Conservation (phyloP, 2,888 invertebrate species). For the Perithous albicinctus region DNA sequence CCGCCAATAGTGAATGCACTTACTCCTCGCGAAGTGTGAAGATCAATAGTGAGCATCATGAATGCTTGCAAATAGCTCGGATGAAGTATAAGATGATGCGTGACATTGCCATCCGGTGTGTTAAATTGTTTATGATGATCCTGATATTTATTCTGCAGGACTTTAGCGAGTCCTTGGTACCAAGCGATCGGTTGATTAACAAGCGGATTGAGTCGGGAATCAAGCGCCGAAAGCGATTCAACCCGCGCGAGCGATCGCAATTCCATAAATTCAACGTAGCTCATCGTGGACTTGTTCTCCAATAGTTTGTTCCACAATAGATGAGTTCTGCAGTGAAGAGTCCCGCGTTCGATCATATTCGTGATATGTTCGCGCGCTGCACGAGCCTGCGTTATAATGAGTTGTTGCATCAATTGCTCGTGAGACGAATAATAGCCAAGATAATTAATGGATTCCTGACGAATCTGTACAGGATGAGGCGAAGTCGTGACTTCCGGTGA, state of each 20-base stretch:
- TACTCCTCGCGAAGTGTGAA: conserved; percentile 87
- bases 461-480: conserved; percentile 81
- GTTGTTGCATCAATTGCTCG: conserved; percentile 88
- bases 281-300: conserved; percentile 85
- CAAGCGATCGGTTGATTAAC: conserved; percentile 88
- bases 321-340: conserved; percentile 89
- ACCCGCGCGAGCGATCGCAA: conserved; percentile 87
- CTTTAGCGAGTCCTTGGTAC: conserved; percentile 88
- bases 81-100: conserved; percentile 88
- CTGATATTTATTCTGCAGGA: conserved; percentile 87
- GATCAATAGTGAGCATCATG: conserved; percentile 88
- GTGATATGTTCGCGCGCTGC: conserved; percentile 86
- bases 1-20: conserved; percentile 76
- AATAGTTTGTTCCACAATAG: conserved; percentile 90
- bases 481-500: conserved; percentile 70
- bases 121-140: conserved; percentile 87
- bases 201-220: conserved; percentile 87
- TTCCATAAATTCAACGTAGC: conserved; percentile 88
- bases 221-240: conserved; percentile 87
- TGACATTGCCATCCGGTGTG: conserved; percentile 87
- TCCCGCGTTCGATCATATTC: conserved; percentile 88
- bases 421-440: conserved; percentile 90
- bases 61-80: conserved; percentile 88
- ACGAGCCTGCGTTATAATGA: conserved; percentile 87
- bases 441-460: conserved; percentile 89